A percentile compares a stretch with the other conserved stretches of the same genome.
Conservation (phyloP, 1,140 invertebrate species). For the Pseudomyrmex pallidus region DNA sequence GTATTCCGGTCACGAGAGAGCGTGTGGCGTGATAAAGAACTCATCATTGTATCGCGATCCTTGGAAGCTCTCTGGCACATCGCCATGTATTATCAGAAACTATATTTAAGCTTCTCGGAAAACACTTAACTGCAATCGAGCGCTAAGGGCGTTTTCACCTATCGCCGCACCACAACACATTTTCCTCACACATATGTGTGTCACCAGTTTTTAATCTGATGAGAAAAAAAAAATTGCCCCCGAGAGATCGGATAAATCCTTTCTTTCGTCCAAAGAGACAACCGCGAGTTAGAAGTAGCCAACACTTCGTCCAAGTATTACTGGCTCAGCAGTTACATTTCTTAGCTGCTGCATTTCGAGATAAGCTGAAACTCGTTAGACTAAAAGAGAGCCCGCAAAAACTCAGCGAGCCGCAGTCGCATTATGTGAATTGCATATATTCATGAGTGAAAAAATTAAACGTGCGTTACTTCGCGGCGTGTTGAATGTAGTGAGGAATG, state of each 20-base stretch:
- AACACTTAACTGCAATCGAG: conserved; percentile 14
- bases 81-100: conserved; percentile 2
- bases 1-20: conserved; percentile 13
- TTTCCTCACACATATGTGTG: background rate
- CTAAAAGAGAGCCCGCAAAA: conserved; percentile 10
- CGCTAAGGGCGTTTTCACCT: conserved; percentile 21
- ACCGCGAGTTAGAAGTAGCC: background rate
- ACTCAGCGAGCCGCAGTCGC: background rate
- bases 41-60: conserved; percentile 25
- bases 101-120: conserved; percentile 42
- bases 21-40: conserved; percentile 3
- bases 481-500: background rate
- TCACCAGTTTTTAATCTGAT: background rate
- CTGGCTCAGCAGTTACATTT: conserved; percentile 6
- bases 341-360: conserved; percentile 9
- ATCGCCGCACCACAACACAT: background rate
- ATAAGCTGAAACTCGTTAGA: conserved; percentile 8
- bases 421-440: background rate
- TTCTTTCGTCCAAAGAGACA: background rate
- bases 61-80: conserved; percentile 5
- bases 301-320: conserved; percentile 14
- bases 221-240: background rate
- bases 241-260: conserved; percentile 11
- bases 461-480: background rate
- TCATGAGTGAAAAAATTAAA: conserved; percentile 14